These are phyloP conservation scores for Eurypyga helias DNA, from an alignment of 2,113 vertebrate genomes.

Conservation along the genomic window DNA sequence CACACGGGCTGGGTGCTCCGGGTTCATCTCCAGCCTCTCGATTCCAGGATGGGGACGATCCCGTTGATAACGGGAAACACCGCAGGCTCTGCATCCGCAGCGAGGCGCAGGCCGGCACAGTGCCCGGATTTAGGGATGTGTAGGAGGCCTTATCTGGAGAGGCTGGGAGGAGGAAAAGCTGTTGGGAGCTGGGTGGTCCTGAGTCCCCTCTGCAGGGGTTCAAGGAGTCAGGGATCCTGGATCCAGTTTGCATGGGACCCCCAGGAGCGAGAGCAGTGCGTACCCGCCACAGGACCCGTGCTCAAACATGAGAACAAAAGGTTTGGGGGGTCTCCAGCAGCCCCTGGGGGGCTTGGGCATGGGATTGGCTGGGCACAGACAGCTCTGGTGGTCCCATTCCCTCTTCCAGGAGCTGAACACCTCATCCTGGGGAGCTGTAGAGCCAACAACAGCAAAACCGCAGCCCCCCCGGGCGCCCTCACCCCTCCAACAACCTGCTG, in stretches of 20 bases:
- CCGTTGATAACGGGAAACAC: neutral
- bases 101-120: neutral
- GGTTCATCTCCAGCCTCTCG: neutral
- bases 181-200: neutral
- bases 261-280: neutral
- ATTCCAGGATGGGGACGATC: rapidly evolving
- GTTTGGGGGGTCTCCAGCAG: neutral
- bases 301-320: neutral
- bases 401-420: neutral
- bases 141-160: rapidly evolving
- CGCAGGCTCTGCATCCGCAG: neutral
- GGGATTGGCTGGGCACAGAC: neutral
- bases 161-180: neutral
- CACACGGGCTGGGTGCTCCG: rapidly evolving
- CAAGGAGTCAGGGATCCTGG: neutral
- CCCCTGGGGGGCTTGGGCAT: neutral
- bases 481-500: neutral
- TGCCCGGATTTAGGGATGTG: rapidly evolving
- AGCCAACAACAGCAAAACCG: too few relatives aligned
- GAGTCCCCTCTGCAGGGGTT: neutral
- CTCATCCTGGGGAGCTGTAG: neutral
- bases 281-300: neutral
- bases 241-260: neutral
- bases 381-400: neutral
- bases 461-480: too few relatives aligned